Conservation (phyloP, 2,113 vertebrate species). For the Aphelocoma coerulescens region DNA sequence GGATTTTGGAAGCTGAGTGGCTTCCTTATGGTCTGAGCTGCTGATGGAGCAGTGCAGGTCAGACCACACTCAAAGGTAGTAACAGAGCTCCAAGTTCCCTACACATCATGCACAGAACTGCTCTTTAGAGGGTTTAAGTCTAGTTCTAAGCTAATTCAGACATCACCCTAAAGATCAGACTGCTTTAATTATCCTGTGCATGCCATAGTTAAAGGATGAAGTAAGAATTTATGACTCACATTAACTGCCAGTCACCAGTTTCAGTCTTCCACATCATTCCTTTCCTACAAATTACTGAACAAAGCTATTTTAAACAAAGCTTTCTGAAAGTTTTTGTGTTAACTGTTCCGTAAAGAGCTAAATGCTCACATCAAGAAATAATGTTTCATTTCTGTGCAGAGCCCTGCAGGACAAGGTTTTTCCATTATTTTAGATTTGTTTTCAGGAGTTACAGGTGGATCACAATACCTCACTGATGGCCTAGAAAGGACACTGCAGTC, state of each 20-base stretch:
- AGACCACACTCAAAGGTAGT: fast-evolving
- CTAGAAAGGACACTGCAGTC: not conserved
- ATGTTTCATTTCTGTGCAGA: not conserved
- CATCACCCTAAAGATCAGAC: conserved; percentile 43
- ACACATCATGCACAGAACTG: conserved; percentile 2
- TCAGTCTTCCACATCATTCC: conserved; percentile 1
- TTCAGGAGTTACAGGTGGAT: not conserved
- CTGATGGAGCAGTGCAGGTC: not conserved
- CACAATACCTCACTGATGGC: not conserved
- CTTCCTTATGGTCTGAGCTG: not conserved
- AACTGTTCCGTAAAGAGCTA: not conserved
- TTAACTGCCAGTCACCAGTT: conserved; percentile 37
- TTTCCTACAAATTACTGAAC: not conserved
- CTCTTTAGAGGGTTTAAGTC: not conserved
- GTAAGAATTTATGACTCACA: conserved; percentile 59
- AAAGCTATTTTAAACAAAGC: not conserved
- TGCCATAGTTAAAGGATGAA: conserved; percentile 40
- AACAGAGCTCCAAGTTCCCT: not conserved
- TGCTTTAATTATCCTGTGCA: conserved; percentile 57
- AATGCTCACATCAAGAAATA: not conserved
- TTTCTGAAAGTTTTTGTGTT: not conserved
- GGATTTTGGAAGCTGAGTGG: not conserved
- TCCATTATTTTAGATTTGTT: not conserved
- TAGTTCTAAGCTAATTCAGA: conserved; percentile 25
- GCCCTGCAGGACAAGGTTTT: not conserved